phyloP scores from a whole-genome alignment of 2,113 vertebrate species.

The Boleophthalmus pectinirostris region DNA sequence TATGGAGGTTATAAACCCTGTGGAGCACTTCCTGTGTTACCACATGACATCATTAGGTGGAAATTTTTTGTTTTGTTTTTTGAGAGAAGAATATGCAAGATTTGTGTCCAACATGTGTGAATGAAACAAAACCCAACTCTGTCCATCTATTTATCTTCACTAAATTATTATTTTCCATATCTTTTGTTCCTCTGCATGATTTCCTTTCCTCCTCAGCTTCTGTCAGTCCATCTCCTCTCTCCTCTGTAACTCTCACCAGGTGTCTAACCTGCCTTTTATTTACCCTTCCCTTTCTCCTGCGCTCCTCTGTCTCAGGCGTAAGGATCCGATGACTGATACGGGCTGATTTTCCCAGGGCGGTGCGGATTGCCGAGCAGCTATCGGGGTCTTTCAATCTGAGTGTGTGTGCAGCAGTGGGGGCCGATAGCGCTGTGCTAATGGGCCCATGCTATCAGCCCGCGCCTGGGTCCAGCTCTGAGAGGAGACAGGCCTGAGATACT shows the following conservation, averaged over 20 bases:
- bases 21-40: too few species aligned
- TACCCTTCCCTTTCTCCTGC: slow-evolving; percentile 36
- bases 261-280: slow-evolving; percentile 64
- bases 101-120: too few species aligned
- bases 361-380: slow-evolving; percentile 81
- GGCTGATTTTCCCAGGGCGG: slow-evolving; percentile 83
- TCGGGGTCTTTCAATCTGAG: slow-evolving; percentile 88
- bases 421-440: slow-evolving; percentile 92
- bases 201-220: slow-evolving; percentile 43
- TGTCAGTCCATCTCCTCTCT: slow-evolving; percentile 41
- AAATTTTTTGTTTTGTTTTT: too few species aligned
- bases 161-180: background rate
- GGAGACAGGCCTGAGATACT: slow-evolving; percentile 54
- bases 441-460: slow-evolving; percentile 87
- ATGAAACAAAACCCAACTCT: too few species aligned
- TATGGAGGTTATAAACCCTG: too few species aligned
- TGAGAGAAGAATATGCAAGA: too few species aligned
- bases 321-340: slow-evolving; percentile 89
- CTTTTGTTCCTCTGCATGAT: slow-evolving; percentile 41
- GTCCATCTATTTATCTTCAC: too few species aligned
- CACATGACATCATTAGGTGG: too few species aligned
- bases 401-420: slow-evolving; percentile 82
- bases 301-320: slow-evolving; percentile 66
- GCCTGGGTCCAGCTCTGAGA: slow-evolving; percentile 75
- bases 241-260: slow-evolving; percentile 60